phyloP scores from a whole-genome alignment of 1,140 invertebrate species.

The Macrosteles quadrilineatus region DNA sequence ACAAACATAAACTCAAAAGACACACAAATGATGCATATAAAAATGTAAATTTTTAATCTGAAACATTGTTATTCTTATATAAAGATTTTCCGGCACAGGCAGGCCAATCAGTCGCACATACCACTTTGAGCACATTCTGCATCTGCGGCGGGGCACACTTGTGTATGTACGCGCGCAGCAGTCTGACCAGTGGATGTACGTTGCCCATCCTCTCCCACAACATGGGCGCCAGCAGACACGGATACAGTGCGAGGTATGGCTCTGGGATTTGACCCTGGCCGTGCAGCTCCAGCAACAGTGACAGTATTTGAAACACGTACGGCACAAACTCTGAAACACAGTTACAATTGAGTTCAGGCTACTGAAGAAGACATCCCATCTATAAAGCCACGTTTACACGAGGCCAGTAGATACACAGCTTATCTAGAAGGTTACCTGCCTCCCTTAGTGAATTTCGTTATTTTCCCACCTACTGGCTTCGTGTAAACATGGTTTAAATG shows the following conservation, averaged over 20 bases:
- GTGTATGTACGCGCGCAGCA: conserved; percentile 83
- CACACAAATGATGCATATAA: background rate
- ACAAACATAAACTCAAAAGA: conserved; percentile 1
- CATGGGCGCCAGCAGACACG: conserved; percentile 81
- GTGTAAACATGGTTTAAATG: too few relatives aligned
- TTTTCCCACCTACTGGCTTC: too few relatives aligned
- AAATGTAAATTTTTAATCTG: background rate
- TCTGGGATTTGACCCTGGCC: conserved; percentile 61
- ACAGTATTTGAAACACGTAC: conserved; percentile 96
- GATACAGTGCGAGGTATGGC: conserved; percentile 87
- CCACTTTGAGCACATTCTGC: conserved; percentile 45
- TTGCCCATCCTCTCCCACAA: conserved; percentile 93
- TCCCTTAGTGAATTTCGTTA: too few relatives aligned
- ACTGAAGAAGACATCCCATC: conserved; percentile 28
- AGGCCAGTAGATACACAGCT: too few relatives aligned
- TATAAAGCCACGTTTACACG: too few relatives aligned
- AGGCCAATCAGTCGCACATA: conserved; percentile 35
- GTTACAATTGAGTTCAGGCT: conserved; percentile 24
- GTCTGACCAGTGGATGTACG: conserved; percentile 84
- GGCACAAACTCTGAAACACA: conserved; percentile 86
- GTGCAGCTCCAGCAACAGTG: conserved; percentile 85
- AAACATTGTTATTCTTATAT: background rate
- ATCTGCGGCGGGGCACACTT: conserved; percentile 45
- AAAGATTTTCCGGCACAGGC: background rate
- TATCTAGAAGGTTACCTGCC: too few relatives aligned